These are phyloP conservation scores for Scaptodrosophila latifasciaeformis DNA, from an alignment of 2,888 invertebrate genomes.

Conservation along the genomic window DNA sequence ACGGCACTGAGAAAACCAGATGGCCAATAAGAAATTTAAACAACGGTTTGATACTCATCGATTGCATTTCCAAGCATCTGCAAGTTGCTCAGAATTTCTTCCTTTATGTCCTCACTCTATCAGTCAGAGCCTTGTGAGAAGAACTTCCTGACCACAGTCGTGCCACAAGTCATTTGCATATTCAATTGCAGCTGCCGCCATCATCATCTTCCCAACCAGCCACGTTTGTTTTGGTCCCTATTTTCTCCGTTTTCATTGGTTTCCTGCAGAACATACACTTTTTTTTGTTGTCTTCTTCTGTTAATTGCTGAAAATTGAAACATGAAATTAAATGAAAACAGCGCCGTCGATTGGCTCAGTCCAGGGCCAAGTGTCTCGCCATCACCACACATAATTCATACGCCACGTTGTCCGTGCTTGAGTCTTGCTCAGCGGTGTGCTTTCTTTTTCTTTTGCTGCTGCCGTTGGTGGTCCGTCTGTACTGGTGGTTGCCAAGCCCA, in stretches of 20 bases:
- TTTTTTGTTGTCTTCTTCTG: constrained; percentile 36
- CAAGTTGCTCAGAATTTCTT: neutral
- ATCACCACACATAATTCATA: constrained; percentile 39
- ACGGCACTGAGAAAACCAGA: neutral
- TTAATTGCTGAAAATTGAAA: constrained; percentile 67
- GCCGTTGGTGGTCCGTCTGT: constrained; percentile 9
- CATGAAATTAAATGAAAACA: constrained; percentile 68
- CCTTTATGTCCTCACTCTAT: neutral
- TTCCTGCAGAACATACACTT: too few relatives aligned
- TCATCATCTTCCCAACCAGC: constrained; percentile 28
- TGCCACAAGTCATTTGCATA: constrained; percentile 12
- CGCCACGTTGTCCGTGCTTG: constrained; percentile 12
- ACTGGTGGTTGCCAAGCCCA: constrained; percentile 25
- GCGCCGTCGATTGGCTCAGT: constrained; percentile 29
- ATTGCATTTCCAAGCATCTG: constrained; percentile 8
- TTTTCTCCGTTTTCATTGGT: neutral
- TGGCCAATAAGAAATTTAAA: neutral
- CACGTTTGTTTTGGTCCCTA: neutral
- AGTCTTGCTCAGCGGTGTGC: neutral
- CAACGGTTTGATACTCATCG: too few relatives aligned
- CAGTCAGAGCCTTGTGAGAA: neutral
- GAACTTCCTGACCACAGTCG: neutral
- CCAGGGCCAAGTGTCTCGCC: constrained; percentile 50
- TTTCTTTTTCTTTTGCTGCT: neutral
- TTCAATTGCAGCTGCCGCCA: constrained; percentile 38